Evolutionary conservation across 2,113 vertebrate species (phyloP).

Genomic region (Clarias gariepinus): DNA sequence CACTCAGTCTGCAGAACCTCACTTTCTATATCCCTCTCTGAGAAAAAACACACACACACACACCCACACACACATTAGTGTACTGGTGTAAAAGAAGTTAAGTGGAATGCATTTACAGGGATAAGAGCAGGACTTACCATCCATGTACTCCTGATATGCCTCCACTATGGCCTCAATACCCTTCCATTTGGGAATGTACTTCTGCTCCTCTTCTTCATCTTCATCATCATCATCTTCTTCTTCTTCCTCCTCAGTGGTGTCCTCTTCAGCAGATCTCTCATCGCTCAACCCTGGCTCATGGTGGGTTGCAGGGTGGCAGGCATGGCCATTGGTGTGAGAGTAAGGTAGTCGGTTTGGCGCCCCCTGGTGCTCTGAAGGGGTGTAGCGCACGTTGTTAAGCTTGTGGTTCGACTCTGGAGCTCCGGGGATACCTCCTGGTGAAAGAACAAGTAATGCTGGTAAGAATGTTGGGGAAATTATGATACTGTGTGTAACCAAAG

Average conservation of each 20-base stretch:
- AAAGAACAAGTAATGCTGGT: background rate
- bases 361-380: constrained; percentile 91
- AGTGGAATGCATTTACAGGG: background rate
- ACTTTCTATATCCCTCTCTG: constrained; percentile 94
- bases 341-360: constrained; percentile 61
- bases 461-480: background rate
- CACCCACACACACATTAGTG: background rate
- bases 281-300: constrained; percentile 71
- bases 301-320: constrained; percentile 65
- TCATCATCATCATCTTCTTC: constrained; percentile 66
- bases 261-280: constrained; percentile 72
- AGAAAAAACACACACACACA: background rate
- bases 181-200: constrained; percentile 84
- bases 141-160: constrained; percentile 95
- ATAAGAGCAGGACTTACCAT: constrained; percentile 74
- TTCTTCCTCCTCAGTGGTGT: constrained; percentile 73
- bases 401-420: constrained; percentile 85
- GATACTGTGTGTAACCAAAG: background rate
- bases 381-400: constrained; percentile 88
- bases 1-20: constrained; percentile 93
- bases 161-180: constrained; percentile 95
- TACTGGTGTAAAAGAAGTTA: background rate
- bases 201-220: constrained; percentile 67
- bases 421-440: constrained; percentile 68
- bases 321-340: constrained; percentile 81